These are phyloP conservation scores for Anseranas semipalmata DNA, from an alignment of 2,113 vertebrate genomes.

Conservation along the genomic window DNA sequence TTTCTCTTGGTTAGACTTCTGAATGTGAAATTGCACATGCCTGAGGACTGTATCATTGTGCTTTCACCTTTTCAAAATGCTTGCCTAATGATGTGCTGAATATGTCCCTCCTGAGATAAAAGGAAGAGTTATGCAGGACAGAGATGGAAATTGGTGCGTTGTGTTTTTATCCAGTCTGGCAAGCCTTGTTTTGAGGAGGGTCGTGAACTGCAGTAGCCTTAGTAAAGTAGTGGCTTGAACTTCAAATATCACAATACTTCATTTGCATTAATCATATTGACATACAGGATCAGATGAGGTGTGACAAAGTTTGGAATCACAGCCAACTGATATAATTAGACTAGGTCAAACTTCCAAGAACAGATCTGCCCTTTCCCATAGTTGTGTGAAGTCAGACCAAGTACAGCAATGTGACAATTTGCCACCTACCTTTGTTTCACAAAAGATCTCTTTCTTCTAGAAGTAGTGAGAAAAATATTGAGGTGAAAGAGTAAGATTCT, in stretches of 20 bases:
- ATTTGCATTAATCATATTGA: neutral
- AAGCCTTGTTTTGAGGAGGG: neutral
- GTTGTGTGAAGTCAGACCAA: neutral
- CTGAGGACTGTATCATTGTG: neutral
- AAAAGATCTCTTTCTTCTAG: neutral
- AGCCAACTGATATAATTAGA: conserved; percentile 13
- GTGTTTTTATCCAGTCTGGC: neutral
- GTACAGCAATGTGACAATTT: neutral
- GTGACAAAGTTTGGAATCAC: neutral
- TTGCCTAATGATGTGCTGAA: neutral
- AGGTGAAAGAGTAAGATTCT: neutral
- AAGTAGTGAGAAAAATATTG: neutral
- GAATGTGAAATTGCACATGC: neutral
- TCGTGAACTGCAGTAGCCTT: neutral
- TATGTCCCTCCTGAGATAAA: neutral
- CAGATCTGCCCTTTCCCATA: neutral
- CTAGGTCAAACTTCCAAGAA: neutral
- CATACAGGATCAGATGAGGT: conserved; percentile 6
- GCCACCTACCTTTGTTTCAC: neutral
- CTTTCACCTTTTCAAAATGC: neutral
- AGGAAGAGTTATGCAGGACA: neutral
- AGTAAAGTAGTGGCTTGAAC: neutral
- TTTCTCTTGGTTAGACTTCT: neutral
- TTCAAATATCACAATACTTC: neutral
- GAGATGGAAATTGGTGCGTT: neutral